These are phyloP conservation scores for Dicrostonyx torquatus DNA, from an alignment of 2,797 vertebrate species.

Conservation along the genomic window DNA sequence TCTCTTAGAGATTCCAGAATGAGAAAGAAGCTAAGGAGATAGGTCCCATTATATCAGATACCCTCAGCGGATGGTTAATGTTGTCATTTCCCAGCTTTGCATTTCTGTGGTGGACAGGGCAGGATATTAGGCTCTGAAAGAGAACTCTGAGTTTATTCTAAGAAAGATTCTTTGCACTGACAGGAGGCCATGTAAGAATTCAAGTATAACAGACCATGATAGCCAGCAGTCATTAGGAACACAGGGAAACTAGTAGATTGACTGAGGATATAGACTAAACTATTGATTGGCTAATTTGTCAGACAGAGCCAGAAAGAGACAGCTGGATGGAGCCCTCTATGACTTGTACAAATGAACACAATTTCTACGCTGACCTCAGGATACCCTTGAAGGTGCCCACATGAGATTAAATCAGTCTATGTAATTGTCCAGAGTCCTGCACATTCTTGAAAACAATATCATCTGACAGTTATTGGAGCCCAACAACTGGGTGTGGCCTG, in stretches of 20 bases:
- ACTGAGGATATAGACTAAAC: background rate
- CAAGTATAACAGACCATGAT: background rate
- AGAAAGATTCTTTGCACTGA: background rate
- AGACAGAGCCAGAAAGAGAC: background rate
- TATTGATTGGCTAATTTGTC: background rate
- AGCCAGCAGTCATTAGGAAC: background rate
- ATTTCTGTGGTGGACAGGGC: background rate
- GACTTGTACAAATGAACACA: background rate
- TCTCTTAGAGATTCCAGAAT: background rate
- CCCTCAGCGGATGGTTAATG: background rate
- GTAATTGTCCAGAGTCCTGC: background rate
- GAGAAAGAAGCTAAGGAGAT: background rate
- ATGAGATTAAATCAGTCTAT: background rate
- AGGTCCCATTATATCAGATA: background rate
- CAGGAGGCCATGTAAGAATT: background rate
- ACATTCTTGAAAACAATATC: slow-evolving; percentile 29
- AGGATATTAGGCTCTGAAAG: background rate
- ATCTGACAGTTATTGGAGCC: background rate
- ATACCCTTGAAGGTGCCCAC: background rate
- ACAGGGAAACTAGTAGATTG: background rate
- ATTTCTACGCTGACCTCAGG: background rate
- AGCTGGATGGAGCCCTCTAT: background rate
- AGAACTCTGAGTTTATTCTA: background rate
- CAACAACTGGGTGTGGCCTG: background rate
- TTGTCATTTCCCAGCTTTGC: background rate